These are phyloP conservation scores for Heterodera filipjevi DNA, from an alignment of 2,888 invertebrate genomes.

Conservation along the genomic window DNA sequence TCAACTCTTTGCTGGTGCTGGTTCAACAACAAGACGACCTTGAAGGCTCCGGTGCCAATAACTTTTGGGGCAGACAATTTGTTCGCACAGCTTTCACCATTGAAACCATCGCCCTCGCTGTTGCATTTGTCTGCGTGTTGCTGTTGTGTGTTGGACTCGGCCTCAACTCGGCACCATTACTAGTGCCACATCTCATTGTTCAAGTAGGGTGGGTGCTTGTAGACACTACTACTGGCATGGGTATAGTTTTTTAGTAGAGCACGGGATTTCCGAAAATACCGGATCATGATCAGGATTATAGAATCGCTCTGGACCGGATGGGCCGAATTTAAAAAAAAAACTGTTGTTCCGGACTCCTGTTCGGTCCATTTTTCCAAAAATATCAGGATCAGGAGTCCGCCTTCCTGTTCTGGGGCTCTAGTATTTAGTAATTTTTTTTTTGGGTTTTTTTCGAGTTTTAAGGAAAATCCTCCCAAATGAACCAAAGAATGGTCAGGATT, in stretches of 20 bases:
- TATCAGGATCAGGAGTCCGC: too few species aligned
- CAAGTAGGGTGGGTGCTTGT: slow-evolving; percentile 49
- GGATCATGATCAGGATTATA: too few species aligned
- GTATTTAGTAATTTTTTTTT: too few species aligned
- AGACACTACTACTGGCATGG: background rate
- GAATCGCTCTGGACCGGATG: too few species aligned
- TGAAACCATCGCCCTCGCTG: slow-evolving; percentile 42
- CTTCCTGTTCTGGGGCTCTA: too few species aligned
- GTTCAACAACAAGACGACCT: slow-evolving; percentile 56
- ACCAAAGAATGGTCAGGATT: too few species aligned
- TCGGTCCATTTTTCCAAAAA: too few species aligned
- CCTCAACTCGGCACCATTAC: slow-evolving; percentile 54
- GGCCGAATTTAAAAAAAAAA: too few species aligned
- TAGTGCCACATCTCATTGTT: slow-evolving; percentile 61
- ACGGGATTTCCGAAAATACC: too few species aligned
- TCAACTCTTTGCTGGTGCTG: slow-evolving; percentile 61
- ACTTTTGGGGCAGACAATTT: slow-evolving; percentile 33
- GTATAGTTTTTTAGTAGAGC: background rate
- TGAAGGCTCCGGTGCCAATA: slow-evolving; percentile 9
- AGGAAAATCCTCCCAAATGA: too few species aligned
- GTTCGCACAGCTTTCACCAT: slow-evolving; percentile 42
- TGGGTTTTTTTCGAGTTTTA: too few species aligned
- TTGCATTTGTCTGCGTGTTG: slow-evolving; percentile 52
- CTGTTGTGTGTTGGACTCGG: slow-evolving; percentile 55
- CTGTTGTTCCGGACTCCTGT: too few species aligned